Conservation (phyloP, 1,140 invertebrate genomes). For the Anadara kagoshimensis region DNA sequence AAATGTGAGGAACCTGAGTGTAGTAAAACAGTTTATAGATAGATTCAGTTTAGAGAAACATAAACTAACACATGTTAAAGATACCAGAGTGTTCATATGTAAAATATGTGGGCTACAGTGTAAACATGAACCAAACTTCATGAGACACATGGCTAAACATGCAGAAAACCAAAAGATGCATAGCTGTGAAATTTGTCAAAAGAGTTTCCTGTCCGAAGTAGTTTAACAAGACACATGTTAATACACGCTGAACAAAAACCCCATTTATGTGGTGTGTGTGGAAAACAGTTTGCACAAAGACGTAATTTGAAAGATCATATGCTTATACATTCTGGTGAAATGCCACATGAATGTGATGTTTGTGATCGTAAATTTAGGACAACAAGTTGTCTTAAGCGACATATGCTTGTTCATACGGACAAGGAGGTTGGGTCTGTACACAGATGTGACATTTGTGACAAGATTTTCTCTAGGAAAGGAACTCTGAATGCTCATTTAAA, state of each 20-base stretch:
- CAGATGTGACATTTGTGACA: slow-evolving; percentile 14
- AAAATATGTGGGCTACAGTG: slow-evolving; percentile 42
- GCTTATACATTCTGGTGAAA: slow-evolving; percentile 16
- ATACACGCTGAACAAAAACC: slow-evolving; percentile 77
- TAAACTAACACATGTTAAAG: too few species aligned
- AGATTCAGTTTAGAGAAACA: too few species aligned
- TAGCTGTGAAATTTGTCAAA: neutral
- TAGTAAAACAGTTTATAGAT: too few species aligned
- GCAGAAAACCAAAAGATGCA: too few species aligned
- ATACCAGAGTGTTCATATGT: slow-evolving; percentile 74
- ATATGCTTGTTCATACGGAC: neutral
- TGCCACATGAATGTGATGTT: neutral
- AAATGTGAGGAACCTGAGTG: too few species aligned
- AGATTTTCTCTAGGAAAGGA: slow-evolving; percentile 8
- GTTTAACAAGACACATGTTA: slow-evolving; percentile 74
- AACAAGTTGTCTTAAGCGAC: neutral
- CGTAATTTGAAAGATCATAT: neutral
- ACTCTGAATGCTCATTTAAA: slow-evolving; percentile 6
- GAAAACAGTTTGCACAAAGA: slow-evolving; percentile 3
- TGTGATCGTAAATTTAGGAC: neutral
- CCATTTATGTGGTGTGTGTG: slow-evolving; percentile 23
- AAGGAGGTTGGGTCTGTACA: slow-evolving; percentile 4
- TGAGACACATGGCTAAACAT: too few species aligned
- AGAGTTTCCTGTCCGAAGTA: slow-evolving; percentile 21
- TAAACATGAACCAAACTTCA: too few species aligned